A percentile compares a stretch with the other conserved stretches of the same genome.
Evolutionary conservation across 2,888 invertebrate species (phyloP).

Genomic region (Lysandra coridon): DNA sequence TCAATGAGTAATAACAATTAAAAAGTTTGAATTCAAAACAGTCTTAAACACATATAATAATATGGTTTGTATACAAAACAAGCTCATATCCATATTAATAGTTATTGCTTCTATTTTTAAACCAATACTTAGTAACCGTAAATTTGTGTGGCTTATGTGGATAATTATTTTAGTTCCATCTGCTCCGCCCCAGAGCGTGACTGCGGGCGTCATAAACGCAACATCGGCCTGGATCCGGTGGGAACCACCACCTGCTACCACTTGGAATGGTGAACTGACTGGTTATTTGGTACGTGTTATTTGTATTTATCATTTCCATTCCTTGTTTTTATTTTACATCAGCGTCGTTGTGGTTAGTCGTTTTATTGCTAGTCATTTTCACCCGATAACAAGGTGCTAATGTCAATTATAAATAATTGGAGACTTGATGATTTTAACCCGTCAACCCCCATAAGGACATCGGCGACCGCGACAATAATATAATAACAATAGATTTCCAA

Average conservation of each 20-base stretch:
- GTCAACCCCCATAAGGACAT: no score
- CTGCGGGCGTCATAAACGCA: conserved; percentile 89
- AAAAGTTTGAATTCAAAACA: neutral
- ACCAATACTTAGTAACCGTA: conserved; percentile 22
- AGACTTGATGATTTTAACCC: neutral
- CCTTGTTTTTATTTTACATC: conserved; percentile 34
- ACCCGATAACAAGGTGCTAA: conserved; percentile 5
- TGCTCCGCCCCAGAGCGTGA: conserved; percentile 88
- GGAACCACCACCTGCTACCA: conserved; percentile 88
- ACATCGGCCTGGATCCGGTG: conserved; percentile 91
- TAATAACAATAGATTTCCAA: no score
- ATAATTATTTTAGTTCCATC: conserved; percentile 84
- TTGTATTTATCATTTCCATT: conserved; percentile 32
- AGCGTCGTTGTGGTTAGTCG: neutral
- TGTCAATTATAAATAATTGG: neutral
- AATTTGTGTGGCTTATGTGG: conserved; percentile 33
- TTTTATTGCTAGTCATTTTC: conserved; percentile 5
- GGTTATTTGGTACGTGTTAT: conserved; percentile 90
- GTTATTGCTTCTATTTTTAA: conserved; percentile 24
- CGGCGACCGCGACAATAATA: no score
- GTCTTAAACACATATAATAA: neutral
- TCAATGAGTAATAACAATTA: neutral
- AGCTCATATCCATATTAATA: conserved; percentile 10
- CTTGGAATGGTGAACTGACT: conserved; percentile 89
- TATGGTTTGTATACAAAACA: conserved; percentile 5